Evolutionary conservation across 92 coral and sea anemone genomes (phyloP).

Genomic region (Blastomussa wellsi): DNA sequence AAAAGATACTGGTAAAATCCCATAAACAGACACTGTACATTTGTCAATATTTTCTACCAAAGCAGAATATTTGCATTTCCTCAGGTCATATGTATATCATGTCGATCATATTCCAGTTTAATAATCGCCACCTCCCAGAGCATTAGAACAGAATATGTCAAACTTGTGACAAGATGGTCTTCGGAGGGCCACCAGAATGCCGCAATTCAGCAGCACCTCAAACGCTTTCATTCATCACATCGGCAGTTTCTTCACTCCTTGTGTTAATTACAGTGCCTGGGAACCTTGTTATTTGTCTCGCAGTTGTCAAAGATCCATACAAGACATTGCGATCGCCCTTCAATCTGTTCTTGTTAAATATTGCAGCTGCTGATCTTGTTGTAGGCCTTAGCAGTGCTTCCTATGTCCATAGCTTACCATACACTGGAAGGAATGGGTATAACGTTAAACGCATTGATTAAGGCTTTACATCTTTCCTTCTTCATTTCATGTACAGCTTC

Average conservation of each 20-base stretch:
- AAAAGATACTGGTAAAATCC: not conserved
- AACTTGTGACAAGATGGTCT: conserved; percentile 40
- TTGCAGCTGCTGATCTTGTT: conserved; percentile 73
- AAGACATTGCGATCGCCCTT: conserved; percentile 78
- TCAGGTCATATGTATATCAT: not conserved
- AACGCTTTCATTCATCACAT: conserved; percentile 62
- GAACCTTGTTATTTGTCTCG: conserved; percentile 74
- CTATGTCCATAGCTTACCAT: conserved; percentile 74
- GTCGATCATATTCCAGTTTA: not conserved
- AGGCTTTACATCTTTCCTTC: conserved; percentile 67
- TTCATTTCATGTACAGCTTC: conserved; percentile 84
- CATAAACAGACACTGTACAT: not conserved
- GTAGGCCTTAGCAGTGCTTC: conserved; percentile 68
- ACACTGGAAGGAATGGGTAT: conserved; percentile 63
- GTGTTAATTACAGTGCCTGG: conserved; percentile 64
- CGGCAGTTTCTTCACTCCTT: conserved; percentile 62
- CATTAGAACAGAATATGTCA: not conserved
- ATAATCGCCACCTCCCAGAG: not conserved
- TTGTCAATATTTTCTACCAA: not conserved
- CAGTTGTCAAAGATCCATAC: conserved; percentile 73
- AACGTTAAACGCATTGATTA: conserved; percentile 38
- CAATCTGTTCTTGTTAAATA: conserved; percentile 73
- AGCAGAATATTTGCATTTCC: not conserved
- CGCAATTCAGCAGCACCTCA: conserved; percentile 53
- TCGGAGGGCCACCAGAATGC: conserved; percentile 68